Conservation (phyloP, 1,140 invertebrate genomes). For the Calosoma granatense region DNA sequence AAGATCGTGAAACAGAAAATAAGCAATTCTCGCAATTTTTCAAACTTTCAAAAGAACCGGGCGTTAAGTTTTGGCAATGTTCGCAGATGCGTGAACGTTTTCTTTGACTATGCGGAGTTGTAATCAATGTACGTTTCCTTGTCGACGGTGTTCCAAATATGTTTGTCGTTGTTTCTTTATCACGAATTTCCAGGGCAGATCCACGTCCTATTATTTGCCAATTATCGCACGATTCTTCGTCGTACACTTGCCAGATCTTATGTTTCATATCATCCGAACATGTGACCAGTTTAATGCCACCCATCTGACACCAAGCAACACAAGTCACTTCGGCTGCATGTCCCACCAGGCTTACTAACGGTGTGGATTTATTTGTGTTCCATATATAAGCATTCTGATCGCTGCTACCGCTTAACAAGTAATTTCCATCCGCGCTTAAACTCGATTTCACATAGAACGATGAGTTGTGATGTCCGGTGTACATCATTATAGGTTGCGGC, state of each 20-base stretch:
- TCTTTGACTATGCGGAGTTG: neutral
- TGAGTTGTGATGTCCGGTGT: slow-evolving; percentile 59
- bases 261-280: slow-evolving; percentile 70
- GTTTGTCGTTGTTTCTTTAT: neutral
- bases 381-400: slow-evolving; percentile 78
- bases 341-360: slow-evolving; percentile 56
- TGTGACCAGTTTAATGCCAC: slow-evolving; percentile 54
- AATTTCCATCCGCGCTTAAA: slow-evolving; percentile 66
- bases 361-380: slow-evolving; percentile 52
- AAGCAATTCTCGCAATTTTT: neutral
- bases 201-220: slow-evolving; percentile 39
- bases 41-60: neutral
- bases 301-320: slow-evolving; percentile 60
- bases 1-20: neutral
- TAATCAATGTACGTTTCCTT: neutral
- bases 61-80: neutral
- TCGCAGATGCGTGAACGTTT: neutral
- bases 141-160: neutral
- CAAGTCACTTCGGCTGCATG: slow-evolving; percentile 76
- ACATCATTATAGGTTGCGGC: slow-evolving; percentile 47
- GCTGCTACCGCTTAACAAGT: slow-evolving; percentile 73
- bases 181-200: slow-evolving; percentile 38
- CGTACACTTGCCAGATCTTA: slow-evolving; percentile 61
- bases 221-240: slow-evolving; percentile 41
- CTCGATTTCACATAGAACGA: slow-evolving; percentile 76